These are phyloP conservation scores for Oreochromis mossambicus DNA, from an alignment of 2,797 vertebrate species.

Conservation along the genomic window DNA sequence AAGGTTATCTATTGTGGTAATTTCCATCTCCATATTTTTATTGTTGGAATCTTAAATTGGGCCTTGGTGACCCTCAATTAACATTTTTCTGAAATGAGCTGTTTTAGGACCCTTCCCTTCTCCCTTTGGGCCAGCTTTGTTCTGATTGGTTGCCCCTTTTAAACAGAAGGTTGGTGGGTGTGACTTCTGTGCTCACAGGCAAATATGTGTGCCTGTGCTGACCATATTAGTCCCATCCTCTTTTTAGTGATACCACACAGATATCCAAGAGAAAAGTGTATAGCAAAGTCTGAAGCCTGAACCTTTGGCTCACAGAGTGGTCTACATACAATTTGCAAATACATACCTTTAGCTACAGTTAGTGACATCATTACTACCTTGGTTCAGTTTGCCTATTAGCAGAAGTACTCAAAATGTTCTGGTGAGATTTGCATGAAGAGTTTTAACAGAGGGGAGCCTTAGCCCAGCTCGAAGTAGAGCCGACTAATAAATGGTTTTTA, in stretches of 20 bases:
- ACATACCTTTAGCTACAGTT: neutral
- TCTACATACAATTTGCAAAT: neutral
- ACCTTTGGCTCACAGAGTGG: neutral
- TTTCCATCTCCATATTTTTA: neutral
- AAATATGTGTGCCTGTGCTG: neutral
- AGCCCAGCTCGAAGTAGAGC: neutral
- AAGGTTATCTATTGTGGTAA: neutral
- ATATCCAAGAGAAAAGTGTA: neutral
- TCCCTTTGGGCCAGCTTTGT: neutral
- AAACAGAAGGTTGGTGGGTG: neutral
- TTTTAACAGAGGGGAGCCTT: neutral
- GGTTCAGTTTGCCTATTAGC: neutral
- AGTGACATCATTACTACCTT: neutral
- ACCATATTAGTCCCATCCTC: neutral
- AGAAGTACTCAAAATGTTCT: neutral
- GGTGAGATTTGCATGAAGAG: neutral
- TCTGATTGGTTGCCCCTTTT: neutral
- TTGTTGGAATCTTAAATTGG: neutral
- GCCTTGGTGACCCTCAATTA: neutral
- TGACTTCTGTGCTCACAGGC: neutral
- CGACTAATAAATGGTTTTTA: neutral
- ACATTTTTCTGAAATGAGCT: neutral
- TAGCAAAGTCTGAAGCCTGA: neutral
- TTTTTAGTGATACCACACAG: neutral
- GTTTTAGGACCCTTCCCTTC: neutral